phyloP scores from a whole-genome alignment of 2,113 vertebrate genomes.

The Cepphus grylle region DNA sequence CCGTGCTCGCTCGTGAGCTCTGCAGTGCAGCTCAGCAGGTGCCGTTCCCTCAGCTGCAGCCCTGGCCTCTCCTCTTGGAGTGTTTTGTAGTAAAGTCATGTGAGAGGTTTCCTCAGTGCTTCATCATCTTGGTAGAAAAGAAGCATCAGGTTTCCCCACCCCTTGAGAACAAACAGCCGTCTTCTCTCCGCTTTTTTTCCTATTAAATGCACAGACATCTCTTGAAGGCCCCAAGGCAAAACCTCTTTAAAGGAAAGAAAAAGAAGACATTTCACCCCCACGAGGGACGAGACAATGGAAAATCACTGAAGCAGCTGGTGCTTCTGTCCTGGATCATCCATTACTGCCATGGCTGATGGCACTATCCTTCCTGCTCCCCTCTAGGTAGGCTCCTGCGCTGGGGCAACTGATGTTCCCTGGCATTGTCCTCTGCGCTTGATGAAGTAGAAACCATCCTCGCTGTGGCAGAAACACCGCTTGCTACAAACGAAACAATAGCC shows the following conservation, averaged over 20 bases:
- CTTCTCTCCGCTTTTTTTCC: neutral
- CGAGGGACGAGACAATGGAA: neutral
- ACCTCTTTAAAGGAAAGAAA: neutral
- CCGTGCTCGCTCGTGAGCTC: neutral
- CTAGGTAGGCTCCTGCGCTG: neutral
- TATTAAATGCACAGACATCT: neutral
- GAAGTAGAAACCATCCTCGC: neutral
- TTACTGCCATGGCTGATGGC: neutral
- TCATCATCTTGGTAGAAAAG: neutral
- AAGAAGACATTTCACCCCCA: neutral
- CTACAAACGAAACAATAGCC: neutral
- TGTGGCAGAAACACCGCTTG: neutral
- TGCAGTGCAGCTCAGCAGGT: neutral
- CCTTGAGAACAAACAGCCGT: neutral
- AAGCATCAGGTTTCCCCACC: neutral
- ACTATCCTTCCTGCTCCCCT: neutral
- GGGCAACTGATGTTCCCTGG: neutral
- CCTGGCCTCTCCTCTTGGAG: neutral
- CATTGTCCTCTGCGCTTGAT: neutral
- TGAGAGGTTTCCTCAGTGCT: neutral
- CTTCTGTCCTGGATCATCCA: neutral
- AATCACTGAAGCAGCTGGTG: neutral
- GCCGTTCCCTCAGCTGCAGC: neutral
- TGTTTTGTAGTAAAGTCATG: neutral
- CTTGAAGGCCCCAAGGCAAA: neutral